Base-by-base conservation (phyloP, 2,797 vertebrate species). In the Poeciliopsis presidionis region DNA sequence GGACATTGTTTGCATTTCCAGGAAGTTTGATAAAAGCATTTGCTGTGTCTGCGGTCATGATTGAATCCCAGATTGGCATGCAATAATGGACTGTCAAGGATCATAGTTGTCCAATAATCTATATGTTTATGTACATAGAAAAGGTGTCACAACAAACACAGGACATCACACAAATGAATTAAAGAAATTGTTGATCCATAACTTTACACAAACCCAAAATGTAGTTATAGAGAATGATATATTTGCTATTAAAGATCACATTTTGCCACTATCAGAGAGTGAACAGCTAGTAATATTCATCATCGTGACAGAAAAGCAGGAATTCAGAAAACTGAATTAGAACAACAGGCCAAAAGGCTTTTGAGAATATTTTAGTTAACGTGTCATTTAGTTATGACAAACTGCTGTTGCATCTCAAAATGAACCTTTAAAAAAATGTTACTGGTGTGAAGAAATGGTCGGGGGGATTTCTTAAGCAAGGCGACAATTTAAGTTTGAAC, bases 151-250 rank as follows among this genome's bases (percentile, higher is more conserved):
- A 49, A 20, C 20, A 49, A 33, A 33, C 30, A 33, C 30, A 33
- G 30, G 30, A 47, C 5, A 18, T 47, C 18, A 47, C 46, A 47
- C 16, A 5, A 47, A 49, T 49, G 47, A 49, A 16, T 49, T 49
- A 74, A 59, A 25, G 73, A 84, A 59, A 59, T 71, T 85, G 81
- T 75, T 89, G 84, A 89, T 89, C 82, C 45, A 45, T 79, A 47
- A 86, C 74, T 18, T 7, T 67, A 78, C 33, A 57, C 28, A 77
- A 81, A 72, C 59, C 18, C 16, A 49, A 49, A 47, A 47, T 47
- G n/a, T 5, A 51, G 74, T 84, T 28, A 72, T 57, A 7, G 69
- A 69, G 65, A 77, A 67, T 0, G 20, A 79, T 25, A 63, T 20
- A 39, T 65, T 20, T 36, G 2, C 2, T 22, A 36, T 18, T 39